phyloP scores from a whole-genome alignment of 2,797 vertebrate species.

The Tympanoctomys barrerae region DNA sequence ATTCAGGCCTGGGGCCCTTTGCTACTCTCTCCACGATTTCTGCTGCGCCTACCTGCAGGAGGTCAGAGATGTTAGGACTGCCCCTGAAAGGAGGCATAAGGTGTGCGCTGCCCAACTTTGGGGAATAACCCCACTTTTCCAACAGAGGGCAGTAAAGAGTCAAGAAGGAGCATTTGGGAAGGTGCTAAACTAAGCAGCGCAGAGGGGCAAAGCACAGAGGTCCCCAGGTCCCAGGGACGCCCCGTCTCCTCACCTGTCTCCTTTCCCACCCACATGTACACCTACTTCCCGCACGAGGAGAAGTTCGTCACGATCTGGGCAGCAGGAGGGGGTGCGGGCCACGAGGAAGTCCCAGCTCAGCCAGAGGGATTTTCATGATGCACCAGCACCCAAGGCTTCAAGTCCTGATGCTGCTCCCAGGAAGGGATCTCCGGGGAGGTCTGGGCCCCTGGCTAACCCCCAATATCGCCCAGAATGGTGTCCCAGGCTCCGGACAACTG shows the following conservation, averaged over 20 bases:
- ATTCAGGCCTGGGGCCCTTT: background rate
- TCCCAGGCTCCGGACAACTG: background rate
- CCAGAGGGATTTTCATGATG: constrained; percentile 62
- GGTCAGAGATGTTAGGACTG: background rate
- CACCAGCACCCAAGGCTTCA: background rate
- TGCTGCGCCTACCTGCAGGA: background rate
- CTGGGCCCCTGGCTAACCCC: background rate
- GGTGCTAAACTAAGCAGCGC: background rate
- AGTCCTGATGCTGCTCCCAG: constrained; percentile 32
- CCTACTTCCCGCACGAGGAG: constrained; percentile 58
- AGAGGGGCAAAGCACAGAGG: background rate
- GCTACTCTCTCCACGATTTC: background rate
- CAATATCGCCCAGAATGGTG: background rate
- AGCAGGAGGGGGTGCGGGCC: background rate
- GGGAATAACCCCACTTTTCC: background rate
- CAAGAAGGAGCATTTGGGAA: background rate
- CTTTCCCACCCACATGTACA: constrained; percentile 40
- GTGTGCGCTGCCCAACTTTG: background rate
- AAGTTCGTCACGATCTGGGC: constrained; percentile 57
- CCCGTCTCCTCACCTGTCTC: background rate
- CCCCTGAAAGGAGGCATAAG: background rate
- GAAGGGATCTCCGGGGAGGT: background rate
- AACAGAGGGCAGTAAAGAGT: background rate
- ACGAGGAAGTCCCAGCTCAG: background rate
- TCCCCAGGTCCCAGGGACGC: background rate